phyloP scores from a whole-genome alignment of 2,888 invertebrate species.

The Cheilosia impressa region DNA sequence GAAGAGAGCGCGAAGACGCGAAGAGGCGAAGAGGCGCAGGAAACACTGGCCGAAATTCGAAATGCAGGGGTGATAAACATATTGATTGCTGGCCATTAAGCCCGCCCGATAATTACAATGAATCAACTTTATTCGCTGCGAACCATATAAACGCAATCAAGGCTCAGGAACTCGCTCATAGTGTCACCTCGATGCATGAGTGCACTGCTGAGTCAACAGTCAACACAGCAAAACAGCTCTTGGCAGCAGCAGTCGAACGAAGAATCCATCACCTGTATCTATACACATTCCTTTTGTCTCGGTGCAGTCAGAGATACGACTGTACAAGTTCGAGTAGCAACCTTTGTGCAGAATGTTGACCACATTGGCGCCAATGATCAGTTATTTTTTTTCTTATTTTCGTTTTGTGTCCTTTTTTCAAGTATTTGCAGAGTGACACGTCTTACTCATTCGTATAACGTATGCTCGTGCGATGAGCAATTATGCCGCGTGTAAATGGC shows the following conservation, averaged over 20 bases:
- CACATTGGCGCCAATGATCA: slow-evolving; percentile 60
- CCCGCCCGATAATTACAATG: slow-evolving; percentile 71
- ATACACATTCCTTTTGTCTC: slow-evolving; percentile 63
- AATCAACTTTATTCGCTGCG: slow-evolving; percentile 68
- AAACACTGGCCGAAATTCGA: slow-evolving; percentile 39
- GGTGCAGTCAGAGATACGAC: slow-evolving; percentile 32
- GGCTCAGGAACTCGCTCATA: slow-evolving; percentile 57
- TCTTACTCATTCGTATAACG: background rate
- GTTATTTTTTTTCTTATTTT: slow-evolving; percentile 1
- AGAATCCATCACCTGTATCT: slow-evolving; percentile 74
- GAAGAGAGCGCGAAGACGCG: slow-evolving; percentile 4
- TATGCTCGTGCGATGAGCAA: slow-evolving; percentile 30
- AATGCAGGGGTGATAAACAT: slow-evolving; percentile 71
- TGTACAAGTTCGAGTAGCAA: slow-evolving; percentile 10
- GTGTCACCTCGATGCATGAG: slow-evolving; percentile 61
- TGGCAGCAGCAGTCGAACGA: slow-evolving; percentile 9
- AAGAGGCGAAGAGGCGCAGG: slow-evolving; percentile 22
- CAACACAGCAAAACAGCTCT: slow-evolving; percentile 22
- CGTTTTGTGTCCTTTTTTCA: background rate
- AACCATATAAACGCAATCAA: slow-evolving; percentile 63
- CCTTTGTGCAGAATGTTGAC: slow-evolving; percentile 62
- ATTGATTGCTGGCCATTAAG: slow-evolving; percentile 73
- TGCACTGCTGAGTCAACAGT: slow-evolving; percentile 59
- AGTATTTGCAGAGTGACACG: slow-evolving; percentile 22
- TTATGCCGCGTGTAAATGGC: slow-evolving; percentile 45